These are phyloP conservation scores for Diadumene lineata DNA, from an alignment of 92 coral and sea anemone genomes.

Conservation along the genomic window DNA sequence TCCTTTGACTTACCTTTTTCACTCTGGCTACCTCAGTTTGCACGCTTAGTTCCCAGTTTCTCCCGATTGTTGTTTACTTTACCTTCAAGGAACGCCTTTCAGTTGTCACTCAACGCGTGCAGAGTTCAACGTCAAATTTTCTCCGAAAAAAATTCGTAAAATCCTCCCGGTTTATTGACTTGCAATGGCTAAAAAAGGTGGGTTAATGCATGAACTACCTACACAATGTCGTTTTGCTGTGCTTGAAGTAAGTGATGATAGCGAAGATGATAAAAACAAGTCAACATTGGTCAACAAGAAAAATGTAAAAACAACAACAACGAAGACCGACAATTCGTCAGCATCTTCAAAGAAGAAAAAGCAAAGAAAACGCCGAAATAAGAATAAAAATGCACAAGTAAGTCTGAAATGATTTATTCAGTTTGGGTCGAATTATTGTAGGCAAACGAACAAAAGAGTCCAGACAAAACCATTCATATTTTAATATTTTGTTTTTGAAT, in stretches of 20 bases:
- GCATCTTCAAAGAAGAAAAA: slow-evolving; percentile 43
- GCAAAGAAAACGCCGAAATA: slow-evolving; percentile 45
- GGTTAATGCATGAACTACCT: slow-evolving; percentile 36
- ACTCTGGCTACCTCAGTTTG: no score
- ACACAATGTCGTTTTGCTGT: slow-evolving; percentile 67
- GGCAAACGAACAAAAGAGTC: no score
- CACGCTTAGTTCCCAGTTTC: no score
- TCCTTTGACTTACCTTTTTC: no score
- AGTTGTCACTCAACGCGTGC: neutral
- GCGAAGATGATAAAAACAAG: slow-evolving; percentile 31
- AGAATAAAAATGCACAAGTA: slow-evolving; percentile 38
- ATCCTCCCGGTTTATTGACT: neutral
- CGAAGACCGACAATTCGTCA: slow-evolving; percentile 31
- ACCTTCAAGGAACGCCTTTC: slow-evolving; percentile 15
- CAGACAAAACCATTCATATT: no score
- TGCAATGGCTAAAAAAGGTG: slow-evolving; percentile 33
- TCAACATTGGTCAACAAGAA: neutral
- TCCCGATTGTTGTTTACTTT: no score
- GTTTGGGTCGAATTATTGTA: no score
- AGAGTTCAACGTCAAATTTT: no score
- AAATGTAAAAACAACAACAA: slow-evolving; percentile 28
- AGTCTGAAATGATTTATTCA: no score
- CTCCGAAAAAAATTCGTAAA: neutral
- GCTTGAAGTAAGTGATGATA: slow-evolving; percentile 65
- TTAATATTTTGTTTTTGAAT: no score